These are phyloP conservation scores for Gymnopithys bicolor DNA, from an alignment of 2,797 vertebrate genomes.

Conservation along the genomic window DNA sequence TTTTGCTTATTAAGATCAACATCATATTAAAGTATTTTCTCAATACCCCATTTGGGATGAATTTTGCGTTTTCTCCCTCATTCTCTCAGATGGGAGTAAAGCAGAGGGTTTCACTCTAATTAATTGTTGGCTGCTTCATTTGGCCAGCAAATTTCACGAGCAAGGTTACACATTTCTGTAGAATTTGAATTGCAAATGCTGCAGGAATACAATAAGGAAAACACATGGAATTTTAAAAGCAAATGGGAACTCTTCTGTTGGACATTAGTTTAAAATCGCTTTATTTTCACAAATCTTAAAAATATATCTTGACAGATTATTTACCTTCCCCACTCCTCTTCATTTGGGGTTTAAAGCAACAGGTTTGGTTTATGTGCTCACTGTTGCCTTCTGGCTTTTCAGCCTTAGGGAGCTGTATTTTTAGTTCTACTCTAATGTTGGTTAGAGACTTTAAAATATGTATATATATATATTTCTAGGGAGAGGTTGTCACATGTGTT, in stretches of 20 bases:
- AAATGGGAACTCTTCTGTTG: not conserved
- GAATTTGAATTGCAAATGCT: not conserved
- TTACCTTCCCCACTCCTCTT: not conserved
- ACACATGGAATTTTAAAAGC: not conserved
- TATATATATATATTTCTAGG: not conserved
- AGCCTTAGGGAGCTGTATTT: not conserved
- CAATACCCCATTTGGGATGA: not conserved
- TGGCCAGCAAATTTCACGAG: not conserved
- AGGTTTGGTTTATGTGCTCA: not conserved
- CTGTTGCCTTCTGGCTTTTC: not conserved
- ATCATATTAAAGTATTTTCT: constrained; percentile 1
- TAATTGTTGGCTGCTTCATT: not conserved
- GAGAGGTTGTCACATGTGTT: not conserved
- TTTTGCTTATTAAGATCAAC: constrained; percentile 20
- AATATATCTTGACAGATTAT: not conserved
- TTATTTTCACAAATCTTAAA: not conserved
- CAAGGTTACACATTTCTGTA: not conserved
- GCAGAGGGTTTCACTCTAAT: not conserved
- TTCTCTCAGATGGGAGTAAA: not conserved
- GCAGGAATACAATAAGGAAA: not conserved
- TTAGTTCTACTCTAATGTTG: not conserved
- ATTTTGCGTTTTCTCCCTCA: not conserved
- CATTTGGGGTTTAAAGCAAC: not conserved
- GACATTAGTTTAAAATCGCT: not conserved
- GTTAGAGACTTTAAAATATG: not conserved